Conservation (phyloP, 2,797 vertebrate genomes). For the Pachyuromys duprasi region DNA sequence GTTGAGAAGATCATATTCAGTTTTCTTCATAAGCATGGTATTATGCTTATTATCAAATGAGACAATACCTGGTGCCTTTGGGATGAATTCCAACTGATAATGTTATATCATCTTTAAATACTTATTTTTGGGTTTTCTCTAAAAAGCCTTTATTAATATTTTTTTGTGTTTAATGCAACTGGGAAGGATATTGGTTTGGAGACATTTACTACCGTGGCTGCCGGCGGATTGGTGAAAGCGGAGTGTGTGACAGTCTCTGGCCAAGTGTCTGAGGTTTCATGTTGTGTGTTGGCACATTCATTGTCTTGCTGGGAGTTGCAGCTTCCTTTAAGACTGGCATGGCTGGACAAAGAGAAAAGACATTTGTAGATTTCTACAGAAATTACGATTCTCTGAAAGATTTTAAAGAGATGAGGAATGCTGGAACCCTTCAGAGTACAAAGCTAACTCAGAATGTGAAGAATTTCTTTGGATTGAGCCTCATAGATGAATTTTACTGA, state of each 20-base stretch:
- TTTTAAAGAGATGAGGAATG: neutral
- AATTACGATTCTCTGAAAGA: neutral
- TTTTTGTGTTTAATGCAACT: neutral
- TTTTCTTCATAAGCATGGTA: slow-evolving; percentile 2
- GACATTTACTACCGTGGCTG: neutral
- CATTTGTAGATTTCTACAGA: neutral
- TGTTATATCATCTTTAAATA: neutral
- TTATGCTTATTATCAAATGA: neutral
- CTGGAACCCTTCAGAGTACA: neutral
- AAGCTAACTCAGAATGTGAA: neutral
- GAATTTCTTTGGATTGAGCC: neutral
- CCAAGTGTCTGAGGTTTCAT: neutral
- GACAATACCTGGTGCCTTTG: neutral
- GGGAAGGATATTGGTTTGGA: neutral
- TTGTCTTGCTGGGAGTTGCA: too few species aligned
- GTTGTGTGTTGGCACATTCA: neutral
- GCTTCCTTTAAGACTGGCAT: neutral
- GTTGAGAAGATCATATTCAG: neutral
- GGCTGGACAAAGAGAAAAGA: neutral
- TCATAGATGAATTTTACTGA: neutral
- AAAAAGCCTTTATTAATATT: slow-evolving; percentile 7
- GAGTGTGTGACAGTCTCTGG: neutral
- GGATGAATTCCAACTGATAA: neutral
- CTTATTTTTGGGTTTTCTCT: neutral
- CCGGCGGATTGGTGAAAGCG: accelerated